Evolutionary conservation across 2,113 vertebrate genomes (phyloP).

Genomic region (Ailuropoda melanoleuca): DNA sequence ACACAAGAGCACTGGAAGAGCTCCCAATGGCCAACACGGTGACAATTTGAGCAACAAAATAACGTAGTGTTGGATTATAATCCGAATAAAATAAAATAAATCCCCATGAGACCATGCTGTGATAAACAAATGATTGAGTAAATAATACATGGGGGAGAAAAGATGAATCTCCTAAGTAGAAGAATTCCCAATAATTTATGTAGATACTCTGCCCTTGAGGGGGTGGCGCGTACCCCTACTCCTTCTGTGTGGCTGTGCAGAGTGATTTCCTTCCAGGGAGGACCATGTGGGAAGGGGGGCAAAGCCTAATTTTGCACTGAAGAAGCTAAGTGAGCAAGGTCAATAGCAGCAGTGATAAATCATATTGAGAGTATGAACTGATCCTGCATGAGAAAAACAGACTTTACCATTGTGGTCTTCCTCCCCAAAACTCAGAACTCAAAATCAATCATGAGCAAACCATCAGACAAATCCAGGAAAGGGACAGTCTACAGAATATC

Average conservation of each 20-base stretch:
- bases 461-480: neutral
- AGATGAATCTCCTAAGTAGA: neutral
- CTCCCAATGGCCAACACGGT: neutral
- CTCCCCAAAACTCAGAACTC: neutral
- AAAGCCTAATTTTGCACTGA: neutral
- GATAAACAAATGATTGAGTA: neutral
- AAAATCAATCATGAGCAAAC: neutral
- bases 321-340: neutral
- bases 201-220: neutral
- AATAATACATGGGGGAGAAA: neutral
- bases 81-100: neutral
- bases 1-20: neutral
- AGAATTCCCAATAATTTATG: neutral
- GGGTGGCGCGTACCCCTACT: neutral
- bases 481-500: neutral
- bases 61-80: neutral
- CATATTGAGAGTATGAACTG: neutral
- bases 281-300: neutral
- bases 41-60: neutral
- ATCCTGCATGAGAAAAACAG: accelerated
- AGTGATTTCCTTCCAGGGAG: neutral
- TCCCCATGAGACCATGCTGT: neutral
- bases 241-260: neutral
- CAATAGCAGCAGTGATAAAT: neutral
- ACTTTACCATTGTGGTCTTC: neutral